phyloP scores from a whole-genome alignment of 1,140 invertebrate species.

The Caenorhabditis elegans region DNA sequence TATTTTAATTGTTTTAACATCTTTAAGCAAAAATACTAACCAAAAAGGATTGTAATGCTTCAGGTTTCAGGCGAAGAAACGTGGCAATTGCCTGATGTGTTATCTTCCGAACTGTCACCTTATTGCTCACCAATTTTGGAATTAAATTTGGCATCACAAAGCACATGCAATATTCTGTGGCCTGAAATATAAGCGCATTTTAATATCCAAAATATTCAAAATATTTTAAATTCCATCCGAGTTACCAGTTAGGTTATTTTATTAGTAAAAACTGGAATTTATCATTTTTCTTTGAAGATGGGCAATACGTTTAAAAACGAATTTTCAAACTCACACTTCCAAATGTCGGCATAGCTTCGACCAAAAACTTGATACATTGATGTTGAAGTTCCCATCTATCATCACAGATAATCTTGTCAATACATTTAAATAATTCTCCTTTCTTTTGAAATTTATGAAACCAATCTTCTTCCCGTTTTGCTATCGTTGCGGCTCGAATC shows the following conservation, averaged over 20 bases:
- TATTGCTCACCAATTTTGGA: constrained; percentile 33
- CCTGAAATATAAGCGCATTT: not conserved
- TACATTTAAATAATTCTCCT: constrained; percentile 42
- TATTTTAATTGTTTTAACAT: not conserved
- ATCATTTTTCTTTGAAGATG: no score
- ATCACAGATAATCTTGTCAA: constrained; percentile 45
- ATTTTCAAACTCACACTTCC: constrained; percentile 38
- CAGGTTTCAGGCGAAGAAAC: constrained; percentile 26
- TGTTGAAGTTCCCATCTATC: constrained; percentile 50
- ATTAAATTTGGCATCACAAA: constrained; percentile 42
- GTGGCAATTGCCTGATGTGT: constrained; percentile 25
- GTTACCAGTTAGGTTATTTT: no score
- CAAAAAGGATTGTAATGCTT: constrained; percentile 20
- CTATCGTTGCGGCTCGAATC: constrained; percentile 29
- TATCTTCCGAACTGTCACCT: constrained; percentile 42
- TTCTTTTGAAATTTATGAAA: constrained; percentile 44
- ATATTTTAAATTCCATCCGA: no score
- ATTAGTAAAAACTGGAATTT: no score
- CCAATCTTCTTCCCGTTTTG: constrained; percentile 43
- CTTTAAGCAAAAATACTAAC: not conserved
- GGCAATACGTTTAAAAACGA: no score
- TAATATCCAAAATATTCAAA: not conserved
- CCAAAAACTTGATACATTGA: constrained; percentile 42
- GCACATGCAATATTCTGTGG: constrained; percentile 46
- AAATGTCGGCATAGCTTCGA: constrained; percentile 44